A percentile compares a stretch with the other conserved stretches of the same genome.
Evolutionary conservation across 2,888 invertebrate species (phyloP).

Genomic region (Pinctada fucata): DNA sequence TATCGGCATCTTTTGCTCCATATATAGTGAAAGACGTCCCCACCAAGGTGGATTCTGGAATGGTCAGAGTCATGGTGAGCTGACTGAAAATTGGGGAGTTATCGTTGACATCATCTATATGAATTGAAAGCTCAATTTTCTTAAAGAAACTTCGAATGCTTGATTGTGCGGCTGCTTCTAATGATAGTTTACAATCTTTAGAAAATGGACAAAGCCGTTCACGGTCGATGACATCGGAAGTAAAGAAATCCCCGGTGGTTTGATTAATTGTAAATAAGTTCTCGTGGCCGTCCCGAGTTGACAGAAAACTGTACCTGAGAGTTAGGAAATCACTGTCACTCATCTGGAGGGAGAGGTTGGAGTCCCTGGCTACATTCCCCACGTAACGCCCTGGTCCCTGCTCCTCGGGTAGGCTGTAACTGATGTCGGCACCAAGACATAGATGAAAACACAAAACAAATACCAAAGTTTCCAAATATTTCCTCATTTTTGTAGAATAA

Average conservation of each 20-base stretch:
- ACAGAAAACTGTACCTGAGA: slow-evolving; percentile 53
- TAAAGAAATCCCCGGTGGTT: slow-evolving; percentile 89
- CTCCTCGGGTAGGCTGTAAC: slow-evolving; percentile 67
- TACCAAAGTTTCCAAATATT: slow-evolving; percentile 12
- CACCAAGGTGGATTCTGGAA: slow-evolving; percentile 47
- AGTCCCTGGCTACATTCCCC: slow-evolving; percentile 76
- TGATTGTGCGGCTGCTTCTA: slow-evolving; percentile 52
- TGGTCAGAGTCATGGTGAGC: slow-evolving; percentile 26
- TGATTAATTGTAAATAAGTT: slow-evolving; percentile 89
- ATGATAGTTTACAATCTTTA: slow-evolving; percentile 42
- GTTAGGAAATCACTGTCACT: slow-evolving; percentile 49
- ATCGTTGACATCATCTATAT: slow-evolving; percentile 62
- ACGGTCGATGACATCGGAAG: slow-evolving; percentile 73
- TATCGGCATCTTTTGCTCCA: slow-evolving; percentile 86
- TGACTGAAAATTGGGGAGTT: slow-evolving; percentile 56
- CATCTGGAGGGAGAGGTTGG: slow-evolving; percentile 48
- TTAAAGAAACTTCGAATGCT: slow-evolving; percentile 78
- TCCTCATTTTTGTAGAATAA: slow-evolving; percentile 10
- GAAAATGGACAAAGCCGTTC: slow-evolving; percentile 44
- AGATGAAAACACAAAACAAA: slow-evolving; percentile 6
- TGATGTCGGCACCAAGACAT: slow-evolving; percentile 42
- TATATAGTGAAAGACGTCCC: slow-evolving; percentile 47
- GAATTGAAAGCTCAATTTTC: slow-evolving; percentile 76
- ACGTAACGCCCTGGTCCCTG: slow-evolving; percentile 58
- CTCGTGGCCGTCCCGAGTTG: slow-evolving; percentile 45